Conservation (phyloP, 1,140 invertebrate species). For the Cepaea nemoralis region DNA sequence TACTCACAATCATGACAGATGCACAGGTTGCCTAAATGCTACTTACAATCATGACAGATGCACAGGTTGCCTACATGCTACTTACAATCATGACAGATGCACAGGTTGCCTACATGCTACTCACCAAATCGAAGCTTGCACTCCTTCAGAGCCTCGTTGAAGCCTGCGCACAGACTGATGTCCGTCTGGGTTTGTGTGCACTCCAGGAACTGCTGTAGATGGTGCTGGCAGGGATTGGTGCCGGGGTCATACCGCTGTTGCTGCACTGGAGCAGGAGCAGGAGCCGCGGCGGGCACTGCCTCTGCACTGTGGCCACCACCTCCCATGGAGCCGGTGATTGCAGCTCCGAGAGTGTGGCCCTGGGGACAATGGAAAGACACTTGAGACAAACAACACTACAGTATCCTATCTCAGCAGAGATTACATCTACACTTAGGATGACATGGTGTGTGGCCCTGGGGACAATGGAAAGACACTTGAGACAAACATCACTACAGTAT, state of each 20-base stretch:
- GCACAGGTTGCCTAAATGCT: no score
- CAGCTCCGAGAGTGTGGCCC: constrained; percentile 69
- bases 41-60: no score
- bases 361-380: constrained; percentile 41
- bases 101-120: constrained; percentile 16
- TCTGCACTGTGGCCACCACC: constrained; percentile 46
- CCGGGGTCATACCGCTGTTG: constrained; percentile 54
- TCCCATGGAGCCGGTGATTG: constrained; percentile 63
- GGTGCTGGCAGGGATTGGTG: constrained; percentile 67
- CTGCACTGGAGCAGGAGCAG: constrained; percentile 43
- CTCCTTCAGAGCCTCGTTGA: constrained; percentile 69
- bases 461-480: background rate
- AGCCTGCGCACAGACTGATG: constrained; percentile 68
- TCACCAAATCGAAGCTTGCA: constrained; percentile 68
- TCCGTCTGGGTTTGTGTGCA: constrained; percentile 69
- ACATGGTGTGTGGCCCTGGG: constrained; percentile 69
- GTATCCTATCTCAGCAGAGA: no score
- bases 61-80: no score
- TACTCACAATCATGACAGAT: no score
- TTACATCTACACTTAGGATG: no score
- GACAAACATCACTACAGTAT: no score
- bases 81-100: no score
- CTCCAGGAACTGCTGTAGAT: constrained; percentile 72
- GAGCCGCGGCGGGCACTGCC: constrained; percentile 32
- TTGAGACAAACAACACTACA: no score